Evolutionary conservation across 1,140 invertebrate species (phyloP).

Genomic region (Yoshiicerus persimilis): DNA sequence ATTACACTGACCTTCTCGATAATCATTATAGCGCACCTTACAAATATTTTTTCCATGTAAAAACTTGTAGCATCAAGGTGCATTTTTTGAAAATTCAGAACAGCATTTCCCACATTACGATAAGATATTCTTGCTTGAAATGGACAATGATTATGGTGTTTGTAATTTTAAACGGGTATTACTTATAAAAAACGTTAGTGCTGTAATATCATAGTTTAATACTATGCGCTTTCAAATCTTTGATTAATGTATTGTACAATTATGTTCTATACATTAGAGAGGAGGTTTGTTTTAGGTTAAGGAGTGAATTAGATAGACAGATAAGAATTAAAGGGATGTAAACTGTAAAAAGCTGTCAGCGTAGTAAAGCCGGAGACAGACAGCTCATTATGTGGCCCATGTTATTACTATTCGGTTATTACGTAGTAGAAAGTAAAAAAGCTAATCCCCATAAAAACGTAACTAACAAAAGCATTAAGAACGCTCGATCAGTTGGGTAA

Average conservation of each 20-base stretch:
- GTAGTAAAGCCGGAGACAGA: neutral
- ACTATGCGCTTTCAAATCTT: too few species aligned
- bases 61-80: neutral
- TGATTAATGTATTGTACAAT: too few species aligned
- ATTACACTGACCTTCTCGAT: too few species aligned
- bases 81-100: neutral
- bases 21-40: too few species aligned
- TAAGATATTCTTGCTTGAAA: too few species aligned
- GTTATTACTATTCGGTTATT: slow-evolving; percentile 10
- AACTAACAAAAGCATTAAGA: neutral
- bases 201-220: too few species aligned
- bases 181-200: too few species aligned
- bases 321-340: neutral
- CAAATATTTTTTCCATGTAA: neutral
- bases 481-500: neutral
- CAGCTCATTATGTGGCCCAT: slow-evolving; percentile 14
- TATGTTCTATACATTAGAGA: too few species aligned
- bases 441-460: neutral
- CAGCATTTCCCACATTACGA: neutral
- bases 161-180: too few species aligned
- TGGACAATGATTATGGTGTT: too few species aligned
- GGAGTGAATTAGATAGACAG: neutral
- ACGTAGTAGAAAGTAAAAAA: neutral
- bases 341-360: slow-evolving; percentile 14
- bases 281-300: neutral